Evolutionary conservation across 2,888 invertebrate species (phyloP).

Genomic region (Carabus problematicus): DNA sequence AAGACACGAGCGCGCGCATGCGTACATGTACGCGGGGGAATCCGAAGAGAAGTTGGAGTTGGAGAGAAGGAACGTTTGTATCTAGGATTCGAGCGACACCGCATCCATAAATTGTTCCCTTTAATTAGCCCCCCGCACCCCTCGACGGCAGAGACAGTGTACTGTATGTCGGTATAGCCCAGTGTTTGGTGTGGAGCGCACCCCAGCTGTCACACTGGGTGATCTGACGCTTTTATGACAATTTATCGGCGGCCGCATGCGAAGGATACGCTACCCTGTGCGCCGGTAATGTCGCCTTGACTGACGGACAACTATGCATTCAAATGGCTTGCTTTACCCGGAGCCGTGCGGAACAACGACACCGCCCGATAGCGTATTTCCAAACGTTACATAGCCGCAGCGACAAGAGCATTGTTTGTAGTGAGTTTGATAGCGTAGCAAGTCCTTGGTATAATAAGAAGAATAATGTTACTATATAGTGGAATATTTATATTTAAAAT

Average conservation of each 20-base stretch:
- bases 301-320: constrained; percentile 79
- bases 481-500: too few relatives aligned
- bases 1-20: constrained; percentile 3
- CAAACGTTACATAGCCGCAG: neutral
- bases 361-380: neutral
- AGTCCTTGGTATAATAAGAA: too few relatives aligned
- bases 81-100: constrained; percentile 58
- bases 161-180: neutral
- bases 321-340: constrained; percentile 75
- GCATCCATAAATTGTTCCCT: constrained; percentile 60
- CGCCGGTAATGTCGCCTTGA: constrained; percentile 68
- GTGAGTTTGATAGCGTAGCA: too few relatives aligned
- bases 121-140: constrained; percentile 55
- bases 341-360: constrained; percentile 31
- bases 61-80: constrained; percentile 41
- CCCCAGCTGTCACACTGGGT: constrained; percentile 71
- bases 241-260: constrained; percentile 64
- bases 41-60: neutral
- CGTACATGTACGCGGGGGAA: neutral
- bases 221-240: constrained; percentile 78
- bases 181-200: constrained; percentile 1
- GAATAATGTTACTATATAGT: too few relatives aligned
- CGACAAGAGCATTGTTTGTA: too few relatives aligned
- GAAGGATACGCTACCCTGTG: constrained; percentile 60
- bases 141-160: neutral